A percentile compares a stretch with the other conserved stretches of the same genome.
These are phyloP conservation scores for Murina feae DNA, from an alignment of 2,113 vertebrate genomes.

Conservation along the genomic window DNA sequence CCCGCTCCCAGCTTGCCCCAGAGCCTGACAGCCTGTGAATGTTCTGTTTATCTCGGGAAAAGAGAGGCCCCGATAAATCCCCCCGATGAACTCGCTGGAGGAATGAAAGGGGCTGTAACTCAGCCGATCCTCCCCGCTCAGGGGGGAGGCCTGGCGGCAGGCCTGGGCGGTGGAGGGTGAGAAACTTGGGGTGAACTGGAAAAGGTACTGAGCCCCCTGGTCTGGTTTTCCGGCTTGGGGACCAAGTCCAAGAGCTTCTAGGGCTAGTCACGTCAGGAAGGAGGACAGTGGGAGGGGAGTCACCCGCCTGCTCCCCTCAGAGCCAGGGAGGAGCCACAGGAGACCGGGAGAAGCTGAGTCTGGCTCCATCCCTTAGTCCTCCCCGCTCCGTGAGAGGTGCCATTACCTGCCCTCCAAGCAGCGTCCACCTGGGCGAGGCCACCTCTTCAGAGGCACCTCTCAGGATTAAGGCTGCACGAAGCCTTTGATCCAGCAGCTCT, in stretches of 20 bases:
- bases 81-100: neutral
- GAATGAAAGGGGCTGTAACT: neutral
- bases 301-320: neutral
- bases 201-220: accelerated
- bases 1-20: neutral
- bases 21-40: neutral
- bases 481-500: neutral
- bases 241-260: neutral
- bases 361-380: neutral
- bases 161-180: neutral
- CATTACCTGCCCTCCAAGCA: no score
- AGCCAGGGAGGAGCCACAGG: neutral
- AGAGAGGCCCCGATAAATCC: constrained; percentile 31
- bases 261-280: neutral
- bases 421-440: neutral
- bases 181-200: accelerated
- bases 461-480: neutral
- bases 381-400: neutral
- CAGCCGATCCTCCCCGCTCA: neutral
- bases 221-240: neutral
- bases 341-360: neutral
- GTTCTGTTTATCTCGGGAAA: constrained; percentile 20
- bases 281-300: neutral
- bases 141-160: neutral
- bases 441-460: neutral